Evolutionary conservation across 2,888 invertebrate species (phyloP), one percentile per base, ranked within the genome.

Genomic region (Stenodema calcarata): DNA sequence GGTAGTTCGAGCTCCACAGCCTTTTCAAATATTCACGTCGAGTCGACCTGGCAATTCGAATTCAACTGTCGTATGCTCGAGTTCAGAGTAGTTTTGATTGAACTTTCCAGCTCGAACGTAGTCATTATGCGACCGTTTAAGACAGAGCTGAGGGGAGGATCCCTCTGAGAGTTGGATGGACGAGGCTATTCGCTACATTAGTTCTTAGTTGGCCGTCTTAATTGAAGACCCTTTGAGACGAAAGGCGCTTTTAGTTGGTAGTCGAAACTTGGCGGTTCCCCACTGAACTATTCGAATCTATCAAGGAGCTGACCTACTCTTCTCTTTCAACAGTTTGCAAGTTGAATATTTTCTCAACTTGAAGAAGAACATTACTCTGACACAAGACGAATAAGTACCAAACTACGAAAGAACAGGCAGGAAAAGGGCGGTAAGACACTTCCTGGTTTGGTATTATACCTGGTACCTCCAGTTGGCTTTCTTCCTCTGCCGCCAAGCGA

Each of bases 121-220:
- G 30, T 73, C 73, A 73, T 73, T 73, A 73, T 35, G 35, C 30
- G 16, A 18, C 4, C 30, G 73, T 73, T 73, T 73, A 73, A 35
- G 73, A 35, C 62, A 12, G 73, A 30, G 35, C n/a, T n/a, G 73
- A 28, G 35, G 69, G 18, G 28, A 12, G 23, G 73, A 28, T 35
- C 35, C 18, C 62, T 62, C 62, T 7, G 12, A 23, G 62, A 62
- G 62, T 23, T 18, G 18, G 73, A 30, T 73, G 73, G 35, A 73
- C 73, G 62, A 12, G 62, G 62, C 62, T 73, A 73, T 35, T 73
- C 18, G 30, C 73, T 35, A 35, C 73, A 73, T 73, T 35, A 73
- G 70, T 18, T 16, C 50, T 27, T 62, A 73, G 73, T 73, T 73
- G 73, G n/a, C 73, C 73, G 16, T 73, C 73, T 73, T 73, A 73